Evolutionary conservation across 2,113 vertebrate species (phyloP).

Genomic region (Lampris incognitus): DNA sequence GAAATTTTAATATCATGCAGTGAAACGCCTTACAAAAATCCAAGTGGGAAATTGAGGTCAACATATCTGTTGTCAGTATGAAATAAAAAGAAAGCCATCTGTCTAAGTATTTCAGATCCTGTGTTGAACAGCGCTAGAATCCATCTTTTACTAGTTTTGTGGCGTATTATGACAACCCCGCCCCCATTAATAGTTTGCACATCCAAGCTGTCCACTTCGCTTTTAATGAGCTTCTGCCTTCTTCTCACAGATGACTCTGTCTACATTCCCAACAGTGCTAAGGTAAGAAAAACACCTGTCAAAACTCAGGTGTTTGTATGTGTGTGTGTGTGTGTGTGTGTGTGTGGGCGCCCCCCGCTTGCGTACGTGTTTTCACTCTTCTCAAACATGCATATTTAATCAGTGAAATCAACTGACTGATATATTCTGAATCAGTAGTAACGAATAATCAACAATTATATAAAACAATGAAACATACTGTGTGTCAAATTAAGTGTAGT

Average conservation of each 20-base stretch:
- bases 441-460: not conserved
- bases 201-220: constrained; percentile 1
- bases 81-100: constrained; percentile 34
- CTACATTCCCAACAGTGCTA: not conserved
- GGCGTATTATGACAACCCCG: not conserved
- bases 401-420: not conserved
- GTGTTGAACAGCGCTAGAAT: constrained; percentile 41
- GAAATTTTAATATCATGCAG: not conserved
- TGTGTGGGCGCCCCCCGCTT: not conserved
- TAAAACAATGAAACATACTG: not conserved
- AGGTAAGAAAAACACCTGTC: not conserved
- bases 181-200: not conserved
- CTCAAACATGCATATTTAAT: not conserved
- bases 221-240: constrained; percentile 5
- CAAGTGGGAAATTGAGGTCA: not conserved
- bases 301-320: not conserved
- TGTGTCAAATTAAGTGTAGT: no score
- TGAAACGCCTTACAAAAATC: not conserved
- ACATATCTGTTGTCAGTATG: not conserved
- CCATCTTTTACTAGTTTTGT: constrained; percentile 16
- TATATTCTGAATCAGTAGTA: not conserved
- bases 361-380: no score
- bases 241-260: not conserved
- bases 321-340: not conserved
- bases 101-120: constrained; percentile 34